Base-by-base conservation (phyloP, 30 jellyfish, hydroid and myxozoan genomes). In the Aurelia sp. region DNA sequence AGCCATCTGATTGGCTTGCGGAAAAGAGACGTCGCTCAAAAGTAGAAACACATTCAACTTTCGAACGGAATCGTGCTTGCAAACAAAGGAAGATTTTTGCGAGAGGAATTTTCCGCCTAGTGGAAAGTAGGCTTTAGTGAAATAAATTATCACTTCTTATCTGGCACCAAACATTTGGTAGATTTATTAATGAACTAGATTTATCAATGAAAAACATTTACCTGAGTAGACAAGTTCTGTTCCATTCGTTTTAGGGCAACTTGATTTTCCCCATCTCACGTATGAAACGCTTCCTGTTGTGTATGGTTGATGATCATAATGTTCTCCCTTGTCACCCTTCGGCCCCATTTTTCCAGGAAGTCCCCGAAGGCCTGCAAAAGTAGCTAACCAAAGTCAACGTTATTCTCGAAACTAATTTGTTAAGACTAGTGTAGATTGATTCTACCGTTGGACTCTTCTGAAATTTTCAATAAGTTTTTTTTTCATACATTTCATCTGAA, bases 201-300 rank as follows among this genome's bases (percentile, higher is more conserved):
- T 13, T 61, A 7, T 9, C 71, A n/a, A 61, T 19, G 71, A 61
- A 13, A 13, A 12, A 22, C 7, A 20, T 7, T 21, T 59, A 89
- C 97, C 90, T 11, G 83, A 22, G 67, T 88, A 89, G 31, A 86
- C 76, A 18, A 76, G 71, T 20, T 58, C 67, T 66, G 96, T 75
- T 33, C 88, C 82, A 6, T 71, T 50, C 19, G 72, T 71, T 9
- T 80, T 44, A 18, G 96, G 92, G 84, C 99, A 94, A 20, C 87
- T 13, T 13, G 95, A 17, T 63, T 73, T 94, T 51, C 99, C 99
- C 99, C 99, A 94, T 11, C 96, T 84, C 16, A 87, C 78, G 64
- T 94, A 94, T 4, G 86, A 62, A 0, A 85, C 70, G 22, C 86
- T 64, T 18, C 96, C 85, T 57, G 88, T 66, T 12, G 73, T 16